Conservation (phyloP, 53 echinoderm and acorn worm species). For the Zoroaster sp. region DNA sequence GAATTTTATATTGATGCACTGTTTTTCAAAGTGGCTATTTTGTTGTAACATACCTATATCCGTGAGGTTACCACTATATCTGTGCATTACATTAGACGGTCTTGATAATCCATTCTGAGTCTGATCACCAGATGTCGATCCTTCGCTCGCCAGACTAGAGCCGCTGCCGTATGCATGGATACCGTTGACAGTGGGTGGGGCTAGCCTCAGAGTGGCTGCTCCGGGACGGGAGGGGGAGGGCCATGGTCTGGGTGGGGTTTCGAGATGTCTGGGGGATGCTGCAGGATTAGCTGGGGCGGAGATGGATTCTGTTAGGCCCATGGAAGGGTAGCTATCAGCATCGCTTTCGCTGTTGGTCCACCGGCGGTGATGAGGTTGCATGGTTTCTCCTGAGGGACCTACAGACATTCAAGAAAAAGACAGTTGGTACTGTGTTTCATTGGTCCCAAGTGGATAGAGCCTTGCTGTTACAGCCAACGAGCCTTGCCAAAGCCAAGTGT, state of each 20-base stretch:
- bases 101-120: neutral
- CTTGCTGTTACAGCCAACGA: too few species aligned
- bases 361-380: conserved; percentile 81
- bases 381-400: conserved; percentile 88
- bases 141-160: conserved; percentile 60
- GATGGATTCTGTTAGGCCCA: conserved; percentile 2
- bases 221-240: neutral
- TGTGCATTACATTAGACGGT: neutral
- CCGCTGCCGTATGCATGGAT: conserved; percentile 42
- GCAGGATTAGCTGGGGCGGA: conserved; percentile 19
- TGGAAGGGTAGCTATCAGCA: neutral
- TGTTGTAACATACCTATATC: conserved; percentile 19
- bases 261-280: conserved; percentile 45
- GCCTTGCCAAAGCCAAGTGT: too few species aligned
- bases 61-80: neutral
- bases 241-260: neutral
- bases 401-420: neutral
- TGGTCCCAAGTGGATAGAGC: too few species aligned
- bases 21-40: too few species aligned
- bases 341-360: conserved; percentile 12
- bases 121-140: conserved; percentile 27
- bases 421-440: neutral
- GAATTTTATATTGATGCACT: too few species aligned
- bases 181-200: conserved; percentile 13
- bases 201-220: conserved; percentile 17